A percentile compares a stretch with the other conserved stretches of the same genome.
Evolutionary conservation across 2,797 vertebrate genomes (phyloP).

Genomic region (Enteromius unitaeniatus): DNA sequence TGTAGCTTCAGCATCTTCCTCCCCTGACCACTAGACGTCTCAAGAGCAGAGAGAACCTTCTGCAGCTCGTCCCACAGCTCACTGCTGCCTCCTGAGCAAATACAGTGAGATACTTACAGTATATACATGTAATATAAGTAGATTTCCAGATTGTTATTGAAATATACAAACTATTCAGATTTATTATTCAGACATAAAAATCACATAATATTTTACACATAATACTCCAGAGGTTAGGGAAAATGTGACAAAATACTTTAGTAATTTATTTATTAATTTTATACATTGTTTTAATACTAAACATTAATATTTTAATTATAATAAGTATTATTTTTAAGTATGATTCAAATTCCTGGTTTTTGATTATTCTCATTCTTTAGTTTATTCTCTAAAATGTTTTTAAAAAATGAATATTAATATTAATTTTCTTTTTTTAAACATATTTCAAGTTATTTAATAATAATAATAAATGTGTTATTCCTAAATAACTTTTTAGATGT

Average conservation of each 20-base stretch:
- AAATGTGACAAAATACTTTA: not conserved
- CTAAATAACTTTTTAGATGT: not conserved
- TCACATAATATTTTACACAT: no score
- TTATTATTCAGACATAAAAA: no score
- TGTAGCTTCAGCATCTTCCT: constrained; percentile 68
- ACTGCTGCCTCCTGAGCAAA: constrained; percentile 61
- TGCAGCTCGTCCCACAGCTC: constrained; percentile 83
- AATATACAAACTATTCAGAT: no score
- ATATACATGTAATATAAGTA: no score
- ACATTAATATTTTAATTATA: not conserved
- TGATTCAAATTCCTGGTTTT: not conserved
- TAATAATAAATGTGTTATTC: not conserved
- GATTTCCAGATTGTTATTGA: not conserved
- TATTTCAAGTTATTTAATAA: not conserved
- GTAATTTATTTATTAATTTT: not conserved
- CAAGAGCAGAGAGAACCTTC: constrained; percentile 83
- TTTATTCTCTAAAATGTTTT: not conserved
- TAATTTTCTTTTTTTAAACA: no score
- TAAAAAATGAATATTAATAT: not conserved
- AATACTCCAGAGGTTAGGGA: not conserved
- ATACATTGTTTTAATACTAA: not conserved
- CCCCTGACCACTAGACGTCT: constrained; percentile 79
- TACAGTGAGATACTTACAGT: no score
- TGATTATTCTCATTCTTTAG: not conserved
- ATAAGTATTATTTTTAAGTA: not conserved